Base-by-base conservation (phyloP, 1,140 invertebrate species). In the Orius laevigatus region DNA sequence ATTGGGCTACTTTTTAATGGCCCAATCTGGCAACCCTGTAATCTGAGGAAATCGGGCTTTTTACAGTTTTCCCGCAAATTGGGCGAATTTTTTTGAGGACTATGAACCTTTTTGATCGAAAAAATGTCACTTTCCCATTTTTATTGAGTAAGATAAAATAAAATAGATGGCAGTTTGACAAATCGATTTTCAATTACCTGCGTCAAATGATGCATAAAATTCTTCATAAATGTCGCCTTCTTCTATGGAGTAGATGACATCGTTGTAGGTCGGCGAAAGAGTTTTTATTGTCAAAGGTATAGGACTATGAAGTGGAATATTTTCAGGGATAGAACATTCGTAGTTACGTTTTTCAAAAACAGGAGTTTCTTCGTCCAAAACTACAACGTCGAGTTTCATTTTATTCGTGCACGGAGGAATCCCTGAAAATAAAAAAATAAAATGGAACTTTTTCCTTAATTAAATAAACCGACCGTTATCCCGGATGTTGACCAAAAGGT, bases 291-390 rank as follows among this genome's bases (percentile, higher is more conserved):
- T 78, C 36, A 86, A 66, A 35, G 75, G 66, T 42, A 91, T 66
- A 2, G 84, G 79, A 5, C 82, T 76, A 60, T 84, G 76, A n/a
- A 84, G 63, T 62, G 84, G 74, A 42, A 81, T 75, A 66, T 84
- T 84, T 67, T 95, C 89, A 19, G 78, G 76, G 38, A 89, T 78
- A 46, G 70, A 70, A 51, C 81, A 79, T 12, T 77, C 77, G 63
- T 90, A 91, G 60, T 85, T 85, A 65, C 86, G 84, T 60, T 87
- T 79, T 53, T 83, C 78, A 66, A 93, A 93, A 12, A 86, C 70
- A 3, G 88, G 88, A 75, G 89, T 88, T 18, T 82, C 83, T 50
- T 78, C 71, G 62, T 85, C 84, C 54, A 90, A 81, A 11, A 92
- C 79, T 70, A 89, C 89, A 49, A 94, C 76, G 59, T 83, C 79